Conservation (phyloP, 2,113 vertebrate species). For the Propithecus coquereli region DNA sequence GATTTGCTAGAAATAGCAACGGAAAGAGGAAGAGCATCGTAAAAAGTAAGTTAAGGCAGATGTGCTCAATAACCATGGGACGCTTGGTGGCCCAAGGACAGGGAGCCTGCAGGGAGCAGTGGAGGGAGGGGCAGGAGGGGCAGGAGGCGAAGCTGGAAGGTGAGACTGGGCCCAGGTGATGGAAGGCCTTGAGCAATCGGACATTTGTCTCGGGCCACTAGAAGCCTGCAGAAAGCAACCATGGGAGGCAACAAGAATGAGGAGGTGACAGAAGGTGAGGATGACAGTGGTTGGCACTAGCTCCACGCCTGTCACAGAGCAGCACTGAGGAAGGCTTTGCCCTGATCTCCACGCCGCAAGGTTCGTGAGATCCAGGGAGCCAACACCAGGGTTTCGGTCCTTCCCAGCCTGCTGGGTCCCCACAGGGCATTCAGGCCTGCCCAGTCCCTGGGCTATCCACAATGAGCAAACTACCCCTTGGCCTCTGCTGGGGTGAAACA, state of each 20-base stretch:
- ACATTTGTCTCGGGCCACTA: neutral
- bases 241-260: neutral
- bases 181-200: neutral
- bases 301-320: neutral
- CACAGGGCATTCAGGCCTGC: neutral
- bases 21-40: neutral
- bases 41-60: neutral
- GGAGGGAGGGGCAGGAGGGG: no score
- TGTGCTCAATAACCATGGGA: neutral
- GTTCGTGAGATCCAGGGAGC: neutral
- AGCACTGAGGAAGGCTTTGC: neutral
- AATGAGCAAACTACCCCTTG: neutral
- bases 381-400: neutral
- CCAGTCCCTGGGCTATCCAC: neutral
- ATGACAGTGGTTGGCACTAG: neutral
- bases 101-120: fast-evolving
- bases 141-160: neutral
- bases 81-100: no score
- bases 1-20: neutral
- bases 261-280: neutral
- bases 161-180: no score
- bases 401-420: neutral
- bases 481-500: neutral
- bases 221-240: neutral
- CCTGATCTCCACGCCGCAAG: neutral